A percentile compares a stretch with the other conserved stretches of the same genome.
Conservation (phyloP, 1,140 invertebrate genomes). For the Drosophila albomicans region DNA sequence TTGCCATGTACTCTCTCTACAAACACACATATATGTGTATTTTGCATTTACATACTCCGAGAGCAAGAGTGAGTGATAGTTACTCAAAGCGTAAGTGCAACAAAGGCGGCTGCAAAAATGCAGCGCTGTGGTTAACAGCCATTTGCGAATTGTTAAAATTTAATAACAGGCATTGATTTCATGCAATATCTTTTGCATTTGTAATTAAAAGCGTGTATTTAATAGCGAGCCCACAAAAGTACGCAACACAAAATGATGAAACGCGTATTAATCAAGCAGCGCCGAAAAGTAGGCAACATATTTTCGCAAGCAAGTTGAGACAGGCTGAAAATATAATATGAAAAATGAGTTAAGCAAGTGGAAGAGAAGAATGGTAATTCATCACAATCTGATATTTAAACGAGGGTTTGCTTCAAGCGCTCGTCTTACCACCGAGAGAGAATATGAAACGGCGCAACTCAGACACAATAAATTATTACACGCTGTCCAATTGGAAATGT, state of each 20-base stretch:
- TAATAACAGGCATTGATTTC: slow-evolving; percentile 49
- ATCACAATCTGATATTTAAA: slow-evolving; percentile 17
- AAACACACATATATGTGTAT: too few species aligned
- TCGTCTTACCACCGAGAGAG: too few species aligned
- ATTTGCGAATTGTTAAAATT: slow-evolving; percentile 56
- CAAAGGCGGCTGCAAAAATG: slow-evolving; percentile 16
- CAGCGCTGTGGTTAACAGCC: slow-evolving; percentile 51
- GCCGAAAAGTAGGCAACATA: slow-evolving; percentile 43
- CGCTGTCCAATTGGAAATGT: slow-evolving; percentile 30
- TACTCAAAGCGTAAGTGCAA: slow-evolving; percentile 19
- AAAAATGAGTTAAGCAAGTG: slow-evolving; percentile 28
- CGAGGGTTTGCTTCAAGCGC: background rate
- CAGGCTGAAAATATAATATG: slow-evolving; percentile 11
- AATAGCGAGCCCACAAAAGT: slow-evolving; percentile 13
- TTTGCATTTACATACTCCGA: slow-evolving; percentile 42
- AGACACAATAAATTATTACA: slow-evolving; percentile 34
- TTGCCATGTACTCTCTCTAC: slow-evolving; percentile 3
- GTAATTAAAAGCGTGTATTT: background rate
- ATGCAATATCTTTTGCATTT: slow-evolving; percentile 1
- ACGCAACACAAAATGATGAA: slow-evolving; percentile 1
- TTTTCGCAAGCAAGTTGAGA: slow-evolving; percentile 10
- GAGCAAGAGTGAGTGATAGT: background rate
- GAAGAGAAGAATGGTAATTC: slow-evolving; percentile 21
- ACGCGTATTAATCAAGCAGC: slow-evolving; percentile 3
- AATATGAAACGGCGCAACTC: background rate